Evolutionary conservation across 2,113 vertebrate genomes (phyloP).

Genomic region (Columba livia): DNA sequence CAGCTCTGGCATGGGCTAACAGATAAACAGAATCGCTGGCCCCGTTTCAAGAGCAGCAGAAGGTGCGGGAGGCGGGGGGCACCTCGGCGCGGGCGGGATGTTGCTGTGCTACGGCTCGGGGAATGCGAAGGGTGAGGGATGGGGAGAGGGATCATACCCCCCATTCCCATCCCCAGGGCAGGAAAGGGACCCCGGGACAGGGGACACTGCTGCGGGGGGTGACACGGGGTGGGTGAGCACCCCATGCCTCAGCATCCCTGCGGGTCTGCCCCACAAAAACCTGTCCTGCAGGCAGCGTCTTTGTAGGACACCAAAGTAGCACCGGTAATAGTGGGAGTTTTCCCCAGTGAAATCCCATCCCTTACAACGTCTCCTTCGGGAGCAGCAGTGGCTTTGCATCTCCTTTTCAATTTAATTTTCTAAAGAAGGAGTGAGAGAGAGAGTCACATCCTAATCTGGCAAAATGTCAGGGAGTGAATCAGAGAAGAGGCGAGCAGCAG

Average conservation of each 20-base stretch:
- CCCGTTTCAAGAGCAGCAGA: slow-evolving; percentile 56
- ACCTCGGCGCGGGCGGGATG: background rate
- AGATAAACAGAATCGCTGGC: slow-evolving; percentile 43
- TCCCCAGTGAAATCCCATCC: background rate
- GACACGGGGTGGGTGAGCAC: no score
- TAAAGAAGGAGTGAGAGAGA: background rate
- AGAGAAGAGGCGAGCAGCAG: slow-evolving; percentile 53
- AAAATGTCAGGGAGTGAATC: slow-evolving; percentile 74
- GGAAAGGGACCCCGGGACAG: no score
- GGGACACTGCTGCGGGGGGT: no score
- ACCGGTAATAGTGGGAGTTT: background rate
- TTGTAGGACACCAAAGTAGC: accelerated
- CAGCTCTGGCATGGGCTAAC: slow-evolving; percentile 41
- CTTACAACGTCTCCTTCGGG: background rate
- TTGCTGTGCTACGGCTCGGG: background rate
- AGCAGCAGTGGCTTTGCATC: background rate
- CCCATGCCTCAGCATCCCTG: background rate
- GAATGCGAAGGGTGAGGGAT: background rate
- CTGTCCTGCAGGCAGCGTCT: background rate
- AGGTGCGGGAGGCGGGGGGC: slow-evolving; percentile 44
- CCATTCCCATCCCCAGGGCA: no score
- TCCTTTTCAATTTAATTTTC: slow-evolving; percentile 48
- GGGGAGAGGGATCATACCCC: background rate
- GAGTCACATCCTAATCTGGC: slow-evolving; percentile 54
- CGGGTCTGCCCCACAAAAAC: accelerated